These are phyloP conservation scores for Protobothrops flavoviridis DNA, from an alignment of 2,113 vertebrate species.

Conservation along the genomic window DNA sequence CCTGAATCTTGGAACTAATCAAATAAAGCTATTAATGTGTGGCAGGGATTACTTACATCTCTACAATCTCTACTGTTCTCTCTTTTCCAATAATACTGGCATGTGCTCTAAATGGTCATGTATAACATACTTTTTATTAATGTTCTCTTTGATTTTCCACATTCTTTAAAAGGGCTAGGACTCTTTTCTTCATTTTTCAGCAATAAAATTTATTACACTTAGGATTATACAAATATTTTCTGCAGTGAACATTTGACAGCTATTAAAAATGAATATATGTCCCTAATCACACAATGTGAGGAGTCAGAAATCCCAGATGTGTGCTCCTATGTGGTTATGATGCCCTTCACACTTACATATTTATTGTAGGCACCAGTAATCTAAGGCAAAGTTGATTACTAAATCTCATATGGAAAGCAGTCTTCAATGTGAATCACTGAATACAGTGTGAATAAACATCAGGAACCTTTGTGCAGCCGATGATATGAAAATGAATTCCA, in stretches of 20 bases:
- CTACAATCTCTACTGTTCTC: neutral
- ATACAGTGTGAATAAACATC: constrained; percentile 32
- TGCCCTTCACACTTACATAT: neutral
- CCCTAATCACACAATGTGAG: neutral
- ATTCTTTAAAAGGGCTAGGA: neutral
- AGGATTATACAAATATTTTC: neutral
- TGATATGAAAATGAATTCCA: constrained; percentile 31
- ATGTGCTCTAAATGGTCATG: neutral
- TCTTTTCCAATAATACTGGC: neutral
- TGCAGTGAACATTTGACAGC: neutral
- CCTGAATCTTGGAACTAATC: neutral
- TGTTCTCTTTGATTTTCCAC: neutral
- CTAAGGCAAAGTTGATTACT: neutral
- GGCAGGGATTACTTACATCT: neutral
- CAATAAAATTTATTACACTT: neutral
- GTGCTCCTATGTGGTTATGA: neutral
- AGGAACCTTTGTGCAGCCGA: neutral
- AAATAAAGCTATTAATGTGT: neutral
- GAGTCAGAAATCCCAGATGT: neutral
- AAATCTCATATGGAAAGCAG: neutral
- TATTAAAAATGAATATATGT: neutral
- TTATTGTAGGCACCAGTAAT: neutral
- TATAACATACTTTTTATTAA: neutral
- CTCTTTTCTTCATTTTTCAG: neutral
- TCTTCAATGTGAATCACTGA: constrained; percentile 2